Conservation (phyloP, 2,797 vertebrate species). For the Podarcis siculus region DNA sequence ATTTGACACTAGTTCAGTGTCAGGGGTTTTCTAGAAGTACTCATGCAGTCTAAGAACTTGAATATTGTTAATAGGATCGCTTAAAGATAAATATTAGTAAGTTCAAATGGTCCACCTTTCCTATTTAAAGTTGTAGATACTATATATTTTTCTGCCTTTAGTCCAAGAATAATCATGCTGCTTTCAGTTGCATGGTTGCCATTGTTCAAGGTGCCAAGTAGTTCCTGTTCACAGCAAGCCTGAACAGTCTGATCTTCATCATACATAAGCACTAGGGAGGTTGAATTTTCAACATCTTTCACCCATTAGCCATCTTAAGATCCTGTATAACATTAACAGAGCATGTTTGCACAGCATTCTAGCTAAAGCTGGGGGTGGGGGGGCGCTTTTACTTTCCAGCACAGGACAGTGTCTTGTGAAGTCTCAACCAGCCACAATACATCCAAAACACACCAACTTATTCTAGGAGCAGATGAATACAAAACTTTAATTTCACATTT, state of each 20-base stretch:
- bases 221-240: background rate
- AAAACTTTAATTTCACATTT: conserved; percentile 68
- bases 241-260: background rate
- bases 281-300: background rate
- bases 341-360: background rate
- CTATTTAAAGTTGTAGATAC: background rate
- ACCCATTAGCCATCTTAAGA: background rate
- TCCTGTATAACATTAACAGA: background rate
- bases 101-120: background rate
- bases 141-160: background rate
- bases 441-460: conserved; percentile 63
- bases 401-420: conserved; percentile 34
- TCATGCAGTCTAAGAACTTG: background rate
- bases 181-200: background rate
- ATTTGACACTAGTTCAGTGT: background rate
- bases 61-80: background rate
- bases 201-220: background rate
- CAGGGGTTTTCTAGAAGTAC: background rate
- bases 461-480: conserved; percentile 64
- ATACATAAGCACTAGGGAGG: background rate
- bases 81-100: background rate
- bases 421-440: conserved; percentile 50
- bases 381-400: background rate
- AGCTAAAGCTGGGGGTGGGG: background rate
- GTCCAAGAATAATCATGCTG: background rate